Conservation (phyloP, 2,113 vertebrate species). For the Mixornis gularis region DNA sequence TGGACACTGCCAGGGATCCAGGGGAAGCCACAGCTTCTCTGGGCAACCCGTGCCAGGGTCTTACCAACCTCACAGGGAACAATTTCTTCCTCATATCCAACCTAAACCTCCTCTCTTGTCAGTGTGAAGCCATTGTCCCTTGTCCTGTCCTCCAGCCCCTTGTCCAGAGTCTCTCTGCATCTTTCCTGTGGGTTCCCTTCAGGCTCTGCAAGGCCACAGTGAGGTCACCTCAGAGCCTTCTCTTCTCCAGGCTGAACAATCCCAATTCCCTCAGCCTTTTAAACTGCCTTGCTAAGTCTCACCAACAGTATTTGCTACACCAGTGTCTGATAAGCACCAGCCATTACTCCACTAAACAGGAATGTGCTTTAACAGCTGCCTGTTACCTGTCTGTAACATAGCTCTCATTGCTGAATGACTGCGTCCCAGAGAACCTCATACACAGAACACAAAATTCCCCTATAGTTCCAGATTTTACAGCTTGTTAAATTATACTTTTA, state of each 20-base stretch:
- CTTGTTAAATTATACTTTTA: not conserved
- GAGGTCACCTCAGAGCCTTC: not conserved
- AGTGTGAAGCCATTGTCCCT: not conserved
- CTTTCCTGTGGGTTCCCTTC: not conserved
- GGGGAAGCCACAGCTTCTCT: not conserved
- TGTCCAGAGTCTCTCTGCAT: not conserved
- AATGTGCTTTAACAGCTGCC: not conserved
- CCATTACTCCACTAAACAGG: not conserved
- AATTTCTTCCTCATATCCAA: not conserved
- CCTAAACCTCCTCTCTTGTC: rapidly evolving
- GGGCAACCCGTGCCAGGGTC: not conserved
- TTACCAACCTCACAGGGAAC: rapidly evolving
- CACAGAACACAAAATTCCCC: not conserved
- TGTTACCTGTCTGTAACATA: not conserved
- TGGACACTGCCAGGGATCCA: not conserved
- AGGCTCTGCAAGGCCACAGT: not conserved
- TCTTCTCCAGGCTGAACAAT: not conserved
- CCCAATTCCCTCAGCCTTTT: not conserved
- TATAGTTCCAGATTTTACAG: not conserved
- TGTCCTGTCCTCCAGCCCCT: not conserved
- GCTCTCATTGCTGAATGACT: not conserved
- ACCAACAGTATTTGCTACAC: not conserved
- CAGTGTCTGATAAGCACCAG: not conserved
- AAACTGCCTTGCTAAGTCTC: not conserved
- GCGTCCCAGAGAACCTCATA: not conserved